phyloP scores from a whole-genome alignment of 92 coral and sea anemone species.

The Palythoa heliodiscus region DNA sequence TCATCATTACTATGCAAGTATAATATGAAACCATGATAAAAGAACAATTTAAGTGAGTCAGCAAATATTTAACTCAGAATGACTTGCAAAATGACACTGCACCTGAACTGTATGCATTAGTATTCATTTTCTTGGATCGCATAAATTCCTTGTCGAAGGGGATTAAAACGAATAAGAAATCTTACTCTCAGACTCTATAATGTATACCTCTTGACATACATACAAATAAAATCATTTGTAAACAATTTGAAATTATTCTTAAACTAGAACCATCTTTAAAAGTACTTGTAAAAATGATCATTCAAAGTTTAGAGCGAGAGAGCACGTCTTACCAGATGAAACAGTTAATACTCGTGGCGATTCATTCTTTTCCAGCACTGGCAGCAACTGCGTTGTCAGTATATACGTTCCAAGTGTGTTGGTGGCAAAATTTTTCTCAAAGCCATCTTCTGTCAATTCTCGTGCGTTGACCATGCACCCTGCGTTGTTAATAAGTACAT shows the following conservation, averaged over 20 bases:
- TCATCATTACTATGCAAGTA: no score
- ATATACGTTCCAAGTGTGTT: constrained; percentile 91
- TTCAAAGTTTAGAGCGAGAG: no score
- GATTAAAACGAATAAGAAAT: no score
- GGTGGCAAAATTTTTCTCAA: constrained; percentile 95
- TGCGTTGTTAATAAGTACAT: constrained; percentile 87
- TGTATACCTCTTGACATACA: background rate
- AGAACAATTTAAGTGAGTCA: background rate
- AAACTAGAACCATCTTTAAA: background rate
- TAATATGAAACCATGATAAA: no score
- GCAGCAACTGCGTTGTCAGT: constrained; percentile 78
- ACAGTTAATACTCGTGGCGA: constrained; percentile 87
- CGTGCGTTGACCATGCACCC: constrained; percentile 93
- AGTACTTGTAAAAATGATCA: no score
- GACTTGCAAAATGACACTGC: background rate
- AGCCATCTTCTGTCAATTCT: constrained; percentile 74
- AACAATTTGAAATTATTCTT: background rate
- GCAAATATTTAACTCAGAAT: background rate
- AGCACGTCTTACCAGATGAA: constrained; percentile 75
- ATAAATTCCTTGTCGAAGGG: background rate
- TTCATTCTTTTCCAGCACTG: constrained; percentile 70
- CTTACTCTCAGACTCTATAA: background rate
- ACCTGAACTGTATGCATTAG: background rate
- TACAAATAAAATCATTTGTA: background rate
- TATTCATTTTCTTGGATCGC: background rate